These are phyloP conservation scores for Zenarchopterus dispar DNA, from an alignment of 2,797 vertebrate genomes.

Conservation along the genomic window DNA sequence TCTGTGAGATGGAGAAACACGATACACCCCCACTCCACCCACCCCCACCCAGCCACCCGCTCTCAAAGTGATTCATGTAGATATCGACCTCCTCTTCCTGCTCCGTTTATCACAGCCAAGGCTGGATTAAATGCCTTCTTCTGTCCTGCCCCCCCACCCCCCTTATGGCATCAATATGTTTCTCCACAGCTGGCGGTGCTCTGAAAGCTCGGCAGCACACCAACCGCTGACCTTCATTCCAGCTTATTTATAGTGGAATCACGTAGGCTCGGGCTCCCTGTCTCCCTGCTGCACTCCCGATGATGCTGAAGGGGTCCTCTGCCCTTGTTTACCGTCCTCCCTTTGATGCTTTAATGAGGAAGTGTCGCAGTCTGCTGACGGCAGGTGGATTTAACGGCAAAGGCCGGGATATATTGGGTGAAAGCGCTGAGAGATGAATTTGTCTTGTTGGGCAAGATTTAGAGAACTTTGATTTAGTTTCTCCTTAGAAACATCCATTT, in stretches of 20 bases:
- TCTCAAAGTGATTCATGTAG: slow-evolving; percentile 64
- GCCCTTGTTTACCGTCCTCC: slow-evolving; percentile 61
- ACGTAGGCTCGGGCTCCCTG: slow-evolving; percentile 58
- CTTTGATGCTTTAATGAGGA: slow-evolving; percentile 66
- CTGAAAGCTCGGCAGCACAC: slow-evolving; percentile 37
- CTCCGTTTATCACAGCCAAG: slow-evolving; percentile 55
- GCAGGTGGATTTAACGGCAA: slow-evolving; percentile 26
- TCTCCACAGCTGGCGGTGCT: slow-evolving; percentile 21
- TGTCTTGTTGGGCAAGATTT: background rate
- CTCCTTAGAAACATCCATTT: too few relatives aligned
- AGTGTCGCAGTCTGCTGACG: slow-evolving; percentile 20
- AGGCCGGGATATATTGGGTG: background rate
- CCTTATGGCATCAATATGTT: slow-evolving; percentile 52
- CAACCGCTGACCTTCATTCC: slow-evolving; percentile 73
- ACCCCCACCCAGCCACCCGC: slow-evolving; percentile 22
- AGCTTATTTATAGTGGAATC: slow-evolving; percentile 77
- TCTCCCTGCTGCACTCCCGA: slow-evolving; percentile 34
- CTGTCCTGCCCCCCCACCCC: slow-evolving; percentile 12
- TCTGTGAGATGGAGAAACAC: slow-evolving; percentile 45
- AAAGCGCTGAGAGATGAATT: background rate
- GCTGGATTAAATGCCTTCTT: slow-evolving; percentile 62
- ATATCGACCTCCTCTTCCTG: slow-evolving; percentile 58
- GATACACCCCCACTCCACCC: slow-evolving; percentile 59
- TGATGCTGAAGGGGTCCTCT: slow-evolving; percentile 55
- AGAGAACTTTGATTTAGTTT: too few relatives aligned